These are phyloP conservation scores for Heterotis niloticus DNA, from an alignment of 2,113 vertebrate genomes.

Conservation along the genomic window DNA sequence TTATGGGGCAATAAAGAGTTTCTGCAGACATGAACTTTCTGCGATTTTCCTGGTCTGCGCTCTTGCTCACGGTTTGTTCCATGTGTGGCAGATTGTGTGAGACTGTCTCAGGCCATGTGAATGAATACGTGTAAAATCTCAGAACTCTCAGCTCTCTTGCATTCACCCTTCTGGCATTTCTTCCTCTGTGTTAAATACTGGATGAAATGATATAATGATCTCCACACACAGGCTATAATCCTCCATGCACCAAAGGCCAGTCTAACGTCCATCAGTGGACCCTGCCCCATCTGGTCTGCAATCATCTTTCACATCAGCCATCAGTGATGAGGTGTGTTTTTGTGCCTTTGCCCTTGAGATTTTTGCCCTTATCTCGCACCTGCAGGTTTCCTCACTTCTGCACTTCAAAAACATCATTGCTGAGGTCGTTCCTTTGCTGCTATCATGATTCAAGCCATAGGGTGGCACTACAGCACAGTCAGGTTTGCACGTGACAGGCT, in stretches of 20 bases:
- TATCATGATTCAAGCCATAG: too few species aligned
- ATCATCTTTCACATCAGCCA: slow-evolving; percentile 46
- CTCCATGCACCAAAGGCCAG: slow-evolving; percentile 40
- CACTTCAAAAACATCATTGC: neutral
- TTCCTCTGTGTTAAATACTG: slow-evolving; percentile 29
- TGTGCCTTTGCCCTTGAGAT: slow-evolving; percentile 28
- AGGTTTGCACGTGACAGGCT: too few species aligned
- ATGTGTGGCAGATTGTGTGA: neutral
- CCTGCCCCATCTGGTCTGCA: neutral
- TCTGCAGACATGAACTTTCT: too few species aligned
- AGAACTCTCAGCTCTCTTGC: too few species aligned
- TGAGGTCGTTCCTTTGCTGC: too few species aligned
- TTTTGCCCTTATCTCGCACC: neutral
- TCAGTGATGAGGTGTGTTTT: slow-evolving; percentile 54
- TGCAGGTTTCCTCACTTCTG: neutral
- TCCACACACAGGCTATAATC: slow-evolving; percentile 39
- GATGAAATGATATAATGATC: slow-evolving; percentile 40
- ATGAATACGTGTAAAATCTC: too few species aligned
- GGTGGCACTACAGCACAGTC: too few species aligned
- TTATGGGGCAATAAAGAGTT: too few species aligned
- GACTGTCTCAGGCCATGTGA: too few species aligned
- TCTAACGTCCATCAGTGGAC: neutral
- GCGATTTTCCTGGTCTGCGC: too few species aligned
- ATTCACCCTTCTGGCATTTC: slow-evolving; percentile 54
- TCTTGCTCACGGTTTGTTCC: neutral